A percentile compares a stretch with the other conserved stretches of the same genome.
Conservation (phyloP, 2,888 invertebrate species). For the Thymelicus acteon region DNA sequence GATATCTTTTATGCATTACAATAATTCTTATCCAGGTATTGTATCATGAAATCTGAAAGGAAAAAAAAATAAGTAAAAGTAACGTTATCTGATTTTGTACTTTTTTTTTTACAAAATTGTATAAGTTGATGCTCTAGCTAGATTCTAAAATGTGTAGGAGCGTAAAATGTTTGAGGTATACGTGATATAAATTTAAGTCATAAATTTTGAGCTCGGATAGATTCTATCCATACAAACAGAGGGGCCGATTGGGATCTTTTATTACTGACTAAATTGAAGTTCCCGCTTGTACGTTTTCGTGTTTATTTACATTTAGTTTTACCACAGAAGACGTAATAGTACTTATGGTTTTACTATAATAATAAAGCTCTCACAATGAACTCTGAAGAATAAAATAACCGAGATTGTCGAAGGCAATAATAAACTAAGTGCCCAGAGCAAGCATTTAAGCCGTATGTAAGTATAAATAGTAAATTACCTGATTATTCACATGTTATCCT, state of each 20-base stretch:
- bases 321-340: too few species aligned
- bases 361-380: not conserved
- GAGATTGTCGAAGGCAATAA: too few species aligned
- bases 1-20: not conserved
- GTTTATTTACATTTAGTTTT: not conserved
- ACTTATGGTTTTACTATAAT: too few species aligned
- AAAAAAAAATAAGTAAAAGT: too few species aligned
- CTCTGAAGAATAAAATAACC: not conserved
- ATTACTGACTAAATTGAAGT: slow-evolving; percentile 17
- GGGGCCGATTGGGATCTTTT: slow-evolving; percentile 23
- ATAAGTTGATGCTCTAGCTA: not conserved
- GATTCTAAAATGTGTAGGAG: slow-evolving; percentile 14
- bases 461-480: slow-evolving; percentile 14
- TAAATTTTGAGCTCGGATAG: slow-evolving; percentile 27
- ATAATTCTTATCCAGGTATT: not conserved
- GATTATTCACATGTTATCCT: slow-evolving; percentile 19
- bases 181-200: slow-evolving; percentile 29
- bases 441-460: not conserved
- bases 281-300: slow-evolving; percentile 1
- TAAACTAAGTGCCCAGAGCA: too few species aligned
- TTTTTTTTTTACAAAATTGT: not conserved
- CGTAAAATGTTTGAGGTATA: slow-evolving; percentile 12
- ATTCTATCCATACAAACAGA: slow-evolving; percentile 32
- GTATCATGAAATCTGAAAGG: not conserved
- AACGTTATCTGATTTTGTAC: not conserved